A percentile compares a stretch with the other conserved stretches of the same genome.
These are phyloP conservation scores for Ferdinandea cuprea DNA, from an alignment of 2,888 invertebrate species.

Conservation along the genomic window DNA sequence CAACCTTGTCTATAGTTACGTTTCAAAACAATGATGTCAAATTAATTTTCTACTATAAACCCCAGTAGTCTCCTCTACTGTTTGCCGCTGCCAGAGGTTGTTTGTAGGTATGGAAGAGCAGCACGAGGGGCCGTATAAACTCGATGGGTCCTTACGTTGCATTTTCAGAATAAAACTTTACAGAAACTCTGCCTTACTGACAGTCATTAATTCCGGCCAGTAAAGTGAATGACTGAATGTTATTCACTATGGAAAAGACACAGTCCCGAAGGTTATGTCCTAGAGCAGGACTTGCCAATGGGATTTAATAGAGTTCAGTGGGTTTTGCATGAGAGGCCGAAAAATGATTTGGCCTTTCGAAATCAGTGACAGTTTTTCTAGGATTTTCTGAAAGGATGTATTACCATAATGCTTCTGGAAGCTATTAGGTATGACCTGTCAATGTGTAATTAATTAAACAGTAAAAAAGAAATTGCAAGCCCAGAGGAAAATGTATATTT, in stretches of 20 bases:
- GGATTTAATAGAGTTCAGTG: not conserved
- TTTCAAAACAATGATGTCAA: slow-evolving; percentile 1
- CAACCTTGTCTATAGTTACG: not conserved
- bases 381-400: not conserved
- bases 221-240: slow-evolving; percentile 12
- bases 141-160: slow-evolving; percentile 7
- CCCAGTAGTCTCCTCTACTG: not conserved
- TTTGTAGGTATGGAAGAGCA: not conserved
- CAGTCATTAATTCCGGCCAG: slow-evolving; percentile 16
- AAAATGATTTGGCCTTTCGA: too few relatives aligned
- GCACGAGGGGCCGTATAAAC: not conserved
- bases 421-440: too few relatives aligned
- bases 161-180: not conserved
- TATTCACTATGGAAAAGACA: slow-evolving; percentile 5
- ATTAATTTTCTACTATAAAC: slow-evolving; percentile 7
- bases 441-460: too few relatives aligned
- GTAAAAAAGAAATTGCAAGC: too few relatives aligned
- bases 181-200: not conserved
- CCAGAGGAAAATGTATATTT: too few relatives aligned
- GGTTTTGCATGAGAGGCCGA: not conserved
- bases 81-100: not conserved
- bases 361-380: not conserved
- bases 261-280: not conserved
- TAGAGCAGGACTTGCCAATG: not conserved
- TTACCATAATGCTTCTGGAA: too few relatives aligned